Evolutionary conservation across 2,888 invertebrate genomes (phyloP), one percentile per base, ranked within the genome.

Genomic region (Bombyx huttoni): DNA sequence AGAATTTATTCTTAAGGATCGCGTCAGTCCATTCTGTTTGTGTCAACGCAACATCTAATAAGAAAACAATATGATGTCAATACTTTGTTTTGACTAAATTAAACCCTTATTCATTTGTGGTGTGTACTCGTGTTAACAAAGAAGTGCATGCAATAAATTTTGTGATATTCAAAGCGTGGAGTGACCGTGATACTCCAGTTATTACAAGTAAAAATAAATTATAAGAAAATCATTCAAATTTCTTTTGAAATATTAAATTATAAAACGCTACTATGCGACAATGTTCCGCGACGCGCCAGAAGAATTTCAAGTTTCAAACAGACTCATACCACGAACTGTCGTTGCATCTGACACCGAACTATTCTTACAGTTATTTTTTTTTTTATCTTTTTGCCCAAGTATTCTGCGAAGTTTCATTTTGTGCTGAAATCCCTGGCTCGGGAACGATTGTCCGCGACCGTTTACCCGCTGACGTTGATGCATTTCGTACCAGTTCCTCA

Each of bases 321-420:
- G 75, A 65, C 72, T 74, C 68, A 61, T 68, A 73, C 78, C 68
- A 67, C 70, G 73, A 77, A 77, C 74, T 70, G 72, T 75, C 76
- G 76, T 79, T 83, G 86, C 81, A 78, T 78, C 80, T 81, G 86
- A 85, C 83, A 83, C 79, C 78, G 67, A 70, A 79, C 81, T 79
- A 74, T 76, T 75, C 72, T 70, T 67, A 62, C 64, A 58, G 62
- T 63, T 67, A 69, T 75, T 70, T 78, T 75, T 73, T 69, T 79
- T 80, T 78, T 70, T 76, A 68, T 78, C 75, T 73, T 69, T 79
- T 80, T 67, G 73, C 72, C 79, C 73, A 69, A 70, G 72, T 76
- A 75, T 78, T 80, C 75, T 62, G 64, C 60, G 72, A 80, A 80
- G 77, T 81, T 82, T 76, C 71, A 78, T 81, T 78, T 73, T 63